Evolutionary conservation across 1,140 invertebrate species (phyloP), one percentile per base, ranked within the genome.

Genomic region (Euschistus heros): DNA sequence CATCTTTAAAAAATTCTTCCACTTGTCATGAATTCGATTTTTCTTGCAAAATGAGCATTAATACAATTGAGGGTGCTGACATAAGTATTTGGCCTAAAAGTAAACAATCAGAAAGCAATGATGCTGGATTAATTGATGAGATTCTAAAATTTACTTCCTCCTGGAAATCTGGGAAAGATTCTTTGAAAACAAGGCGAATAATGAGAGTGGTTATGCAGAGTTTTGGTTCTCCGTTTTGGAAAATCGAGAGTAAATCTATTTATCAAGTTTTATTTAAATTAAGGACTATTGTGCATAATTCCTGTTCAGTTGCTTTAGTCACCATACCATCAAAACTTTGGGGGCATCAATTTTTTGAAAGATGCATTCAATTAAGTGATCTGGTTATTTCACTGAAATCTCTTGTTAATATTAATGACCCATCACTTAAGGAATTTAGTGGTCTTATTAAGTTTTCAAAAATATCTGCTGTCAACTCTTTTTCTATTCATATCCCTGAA

Each of bases 11-110:
- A 27, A 22, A 26, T 57, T 57, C 54, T 10, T 57, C 26, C 2
- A 37, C 13, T 37, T 26, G 54, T 24, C 54, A 57, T 57, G 54
- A 57, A 24, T 57, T 57, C 26, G 24, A 57, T 26, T 57, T 57
- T 26, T 17, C 14, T 10, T 27, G 20, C 15, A 57, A 57, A 26
- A 24, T 57, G 2, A 3, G 4, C 10, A 7, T 8, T 1, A 22
- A 57, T 17, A 26, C 5, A 8, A 24, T 24, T 6, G 24, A 57
- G 15, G 2, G 15, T 15, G 18, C 54, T 15, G 18, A 22, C 10
- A 4, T 57, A 17, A 57, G 22, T 8, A 24, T 57, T 26, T 57
- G 54, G 54, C 54, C 54, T 24, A 26, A 57, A 17, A 15, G 26
- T 10, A 24, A 5, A 7, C 15, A 10, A 6, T 2, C 5, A 17